phyloP scores from a whole-genome alignment of 2,113 vertebrate species.

The Sakesphorus luctuosus region DNA sequence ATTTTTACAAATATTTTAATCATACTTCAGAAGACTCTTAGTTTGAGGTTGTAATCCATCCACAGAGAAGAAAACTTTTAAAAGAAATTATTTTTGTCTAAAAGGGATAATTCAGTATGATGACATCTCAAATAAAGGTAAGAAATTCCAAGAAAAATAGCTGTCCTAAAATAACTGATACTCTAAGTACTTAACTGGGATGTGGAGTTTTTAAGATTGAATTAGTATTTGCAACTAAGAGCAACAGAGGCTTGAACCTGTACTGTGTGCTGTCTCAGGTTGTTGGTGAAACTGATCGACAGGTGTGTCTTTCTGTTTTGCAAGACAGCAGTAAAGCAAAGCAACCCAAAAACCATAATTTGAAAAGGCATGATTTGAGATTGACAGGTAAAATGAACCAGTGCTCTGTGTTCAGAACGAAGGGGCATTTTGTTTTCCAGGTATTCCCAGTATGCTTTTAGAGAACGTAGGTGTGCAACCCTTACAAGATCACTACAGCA shows the following conservation, averaged over 20 bases:
- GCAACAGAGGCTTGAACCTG: not conserved
- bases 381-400: not conserved
- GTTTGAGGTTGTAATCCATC: not conserved
- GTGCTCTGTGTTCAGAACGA: not conserved
- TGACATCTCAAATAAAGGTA: not conserved
- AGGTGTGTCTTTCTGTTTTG: not conserved
- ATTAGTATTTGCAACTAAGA: not conserved
- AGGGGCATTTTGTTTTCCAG: not conserved
- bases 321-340: not conserved
- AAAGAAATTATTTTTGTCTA: not conserved
- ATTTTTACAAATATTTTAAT: not conserved
- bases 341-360: not conserved
- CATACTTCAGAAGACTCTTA: not conserved
- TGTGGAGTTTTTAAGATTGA: not conserved
- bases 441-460: accelerated
- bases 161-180: not conserved
- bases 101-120: not conserved
- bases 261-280: not conserved
- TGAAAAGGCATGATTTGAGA: not conserved
- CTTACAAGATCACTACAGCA: not conserved
- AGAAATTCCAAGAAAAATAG: not conserved
- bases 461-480: not conserved
- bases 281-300: not conserved
- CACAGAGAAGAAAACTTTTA: not conserved
- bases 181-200: not conserved